Evolutionary conservation across 2,888 invertebrate species (phyloP), one percentile per base, ranked within the genome.

Genomic region (Marronus borbonicus): DNA sequence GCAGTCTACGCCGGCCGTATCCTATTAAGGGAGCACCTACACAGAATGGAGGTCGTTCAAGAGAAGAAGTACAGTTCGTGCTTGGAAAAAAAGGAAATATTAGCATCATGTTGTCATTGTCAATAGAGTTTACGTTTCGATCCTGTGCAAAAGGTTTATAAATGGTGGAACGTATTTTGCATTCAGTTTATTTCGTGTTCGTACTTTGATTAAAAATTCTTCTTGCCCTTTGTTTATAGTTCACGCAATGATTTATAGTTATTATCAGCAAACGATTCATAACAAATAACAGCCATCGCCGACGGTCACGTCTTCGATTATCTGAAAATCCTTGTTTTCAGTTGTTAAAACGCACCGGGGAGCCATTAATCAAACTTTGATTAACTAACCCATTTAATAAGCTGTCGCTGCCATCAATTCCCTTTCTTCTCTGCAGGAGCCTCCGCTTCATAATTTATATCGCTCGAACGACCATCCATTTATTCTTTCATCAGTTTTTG

Each of bases 351-450:
- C 69, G 52, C 66, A 76, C 77, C 75, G 79, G 78, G 80, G 78
- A 77, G 58, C 75, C 81, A 81, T 82, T 82, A 80, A 82, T 82
- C 82, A 82, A 79, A 81, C 55, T 81, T 82, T 82, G 82, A 82
- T 82, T 82, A 82, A 82, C 81, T 82, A 81, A 78, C 79, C 79
- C 79, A 68, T 80, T 82, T 82, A 82, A 82, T 82, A 82, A 82
- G 79, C 82, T 82, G 82, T 81, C 82, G 78, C 80, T 78, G 76
- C 70, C 81, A 81, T 81, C 82, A 81, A 80, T 81, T 80, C 81
- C 50, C 69, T 76, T 78, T 77, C 80, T 81, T 81, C 74, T 80
- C 72, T 17, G 24, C 60, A 24, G 28, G 20, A 24, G 55, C 20
- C 78, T 76, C 68, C 39, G 74, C 69, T 76, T 77, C 76, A 80